Evolutionary conservation across 1,140 invertebrate species (phyloP), one percentile per base, ranked within the genome.

Genomic region (Hesperophylax magnus): DNA sequence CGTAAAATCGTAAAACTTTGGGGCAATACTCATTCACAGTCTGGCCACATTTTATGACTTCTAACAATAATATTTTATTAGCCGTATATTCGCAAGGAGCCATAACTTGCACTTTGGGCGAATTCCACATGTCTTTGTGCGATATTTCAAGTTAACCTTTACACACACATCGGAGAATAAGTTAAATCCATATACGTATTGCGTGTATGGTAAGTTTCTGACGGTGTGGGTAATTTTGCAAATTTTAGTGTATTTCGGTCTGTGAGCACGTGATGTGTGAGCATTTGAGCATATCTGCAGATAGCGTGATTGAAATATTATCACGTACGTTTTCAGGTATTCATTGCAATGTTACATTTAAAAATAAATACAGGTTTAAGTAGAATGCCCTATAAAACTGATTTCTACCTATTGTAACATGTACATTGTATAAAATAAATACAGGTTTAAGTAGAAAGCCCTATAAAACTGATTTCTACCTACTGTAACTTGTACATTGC

Each of bases 1-100:
- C 53, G 39, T 17, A 76, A 76, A 56, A 76, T 76, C 72, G 72
- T 76, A 58, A 76, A 76, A 76, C 72, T n/a, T 60, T n/a, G 24
- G 20, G 54, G 69, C 39, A 72, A 53, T 72, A 72, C 69, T 72
- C 53, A 76, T 60, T 76, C 27, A 39, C 17, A 39, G 72, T 76
- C 54, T 58, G 56, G 72, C 27, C 54, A 31, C 56, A 58, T 60
- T 76, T 76, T 27, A 60, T 34, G 54, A 58, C 72, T 31, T 76
- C 20, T 72, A 72, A 52, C 47, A 72, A 53, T 72, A n/a, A 72
- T 72, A 72, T 72, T 72, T 72, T 53, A 72, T 72, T 53, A 72
- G 47, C 34, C 34, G 69, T 17, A 47, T 52, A 67, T 53, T 72
- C 53, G 69, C 69, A 72, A 72, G 31, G 18, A 72, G 47, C 69